Evolutionary conservation across 2,888 invertebrate genomes (phyloP).

Genomic region (Heteropelma amictum): DNA sequence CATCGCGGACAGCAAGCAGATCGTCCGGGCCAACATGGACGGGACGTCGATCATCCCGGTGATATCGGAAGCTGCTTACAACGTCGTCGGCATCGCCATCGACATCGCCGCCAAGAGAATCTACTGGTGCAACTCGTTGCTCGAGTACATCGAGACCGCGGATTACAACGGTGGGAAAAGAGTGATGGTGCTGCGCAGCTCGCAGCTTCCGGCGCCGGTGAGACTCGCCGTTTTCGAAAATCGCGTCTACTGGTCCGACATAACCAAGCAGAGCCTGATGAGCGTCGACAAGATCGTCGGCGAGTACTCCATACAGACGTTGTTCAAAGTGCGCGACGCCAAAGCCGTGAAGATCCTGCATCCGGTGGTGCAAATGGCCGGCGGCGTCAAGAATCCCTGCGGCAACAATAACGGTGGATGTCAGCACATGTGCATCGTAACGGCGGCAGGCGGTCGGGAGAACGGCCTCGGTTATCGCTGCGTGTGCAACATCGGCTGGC

Average conservation of each 20-base stretch:
- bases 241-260: slow-evolving; percentile 94
- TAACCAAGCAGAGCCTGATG: slow-evolving; percentile 92
- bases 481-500: slow-evolving; percentile 93
- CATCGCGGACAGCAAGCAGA: slow-evolving; percentile 90
- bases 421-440: slow-evolving; percentile 96
- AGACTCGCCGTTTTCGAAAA: slow-evolving; percentile 91
- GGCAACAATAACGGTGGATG: slow-evolving; percentile 93
- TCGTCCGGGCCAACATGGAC: slow-evolving; percentile 95
- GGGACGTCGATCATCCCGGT: slow-evolving; percentile 91
- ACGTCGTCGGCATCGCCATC: slow-evolving; percentile 94
- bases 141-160: slow-evolving; percentile 97
- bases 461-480: slow-evolving; percentile 91
- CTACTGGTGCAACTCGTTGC: slow-evolving; percentile 97
- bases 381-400: slow-evolving; percentile 87
- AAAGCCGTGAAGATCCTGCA: slow-evolving; percentile 92
- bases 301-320: slow-evolving; percentile 86
- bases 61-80: slow-evolving; percentile 94
- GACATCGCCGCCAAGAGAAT: slow-evolving; percentile 94
- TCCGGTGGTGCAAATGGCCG: slow-evolving; percentile 86
- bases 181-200: slow-evolving; percentile 88
- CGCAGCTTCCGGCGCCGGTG: slow-evolving; percentile 91
- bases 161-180: slow-evolving; percentile 94
- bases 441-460: slow-evolving; percentile 82
- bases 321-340: slow-evolving; percentile 90
- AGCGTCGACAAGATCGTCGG: slow-evolving; percentile 92